phyloP scores from a whole-genome alignment of 2,113 vertebrate genomes.

The Todiramphus saurophagus region DNA sequence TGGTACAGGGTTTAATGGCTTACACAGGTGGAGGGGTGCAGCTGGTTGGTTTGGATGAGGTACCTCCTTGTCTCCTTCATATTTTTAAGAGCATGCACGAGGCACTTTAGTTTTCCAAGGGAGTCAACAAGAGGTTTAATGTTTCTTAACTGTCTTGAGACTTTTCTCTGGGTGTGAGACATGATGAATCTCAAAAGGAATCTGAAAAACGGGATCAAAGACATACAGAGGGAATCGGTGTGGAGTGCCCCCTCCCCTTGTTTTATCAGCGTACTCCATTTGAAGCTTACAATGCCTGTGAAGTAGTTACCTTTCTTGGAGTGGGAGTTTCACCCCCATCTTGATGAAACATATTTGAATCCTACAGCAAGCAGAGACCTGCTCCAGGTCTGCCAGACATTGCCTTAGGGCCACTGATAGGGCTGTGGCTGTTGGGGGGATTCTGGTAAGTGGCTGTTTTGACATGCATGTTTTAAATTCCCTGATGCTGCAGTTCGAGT shows the following conservation, averaged over 20 bases:
- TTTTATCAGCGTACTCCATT: not conserved
- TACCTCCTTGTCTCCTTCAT: not conserved
- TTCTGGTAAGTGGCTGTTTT: not conserved
- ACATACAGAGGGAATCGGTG: fast-evolving
- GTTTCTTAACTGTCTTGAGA: not conserved
- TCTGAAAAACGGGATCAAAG: not conserved
- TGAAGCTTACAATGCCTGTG: not conserved
- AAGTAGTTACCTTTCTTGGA: not conserved
- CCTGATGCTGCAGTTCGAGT: not conserved
- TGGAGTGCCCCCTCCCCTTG: not conserved
- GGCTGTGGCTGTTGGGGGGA: not conserved
- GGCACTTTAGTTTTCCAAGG: not conserved
- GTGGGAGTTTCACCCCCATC: not conserved
- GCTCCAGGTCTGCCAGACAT: not conserved
- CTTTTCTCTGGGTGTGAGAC: not conserved
- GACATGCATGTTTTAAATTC: not conserved
- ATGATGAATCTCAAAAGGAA: not conserved
- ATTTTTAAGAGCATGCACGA: not conserved
- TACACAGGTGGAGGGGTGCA: not conserved
- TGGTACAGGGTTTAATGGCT: not conserved
- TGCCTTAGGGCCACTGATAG: not conserved
- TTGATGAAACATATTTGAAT: not conserved
- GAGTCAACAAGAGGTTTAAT: not conserved
- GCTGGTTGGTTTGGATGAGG: not conserved
- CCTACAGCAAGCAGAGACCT: not conserved